Evolutionary conservation across 1,140 invertebrate species (phyloP).

Genomic region (Drosophila sproati): DNA sequence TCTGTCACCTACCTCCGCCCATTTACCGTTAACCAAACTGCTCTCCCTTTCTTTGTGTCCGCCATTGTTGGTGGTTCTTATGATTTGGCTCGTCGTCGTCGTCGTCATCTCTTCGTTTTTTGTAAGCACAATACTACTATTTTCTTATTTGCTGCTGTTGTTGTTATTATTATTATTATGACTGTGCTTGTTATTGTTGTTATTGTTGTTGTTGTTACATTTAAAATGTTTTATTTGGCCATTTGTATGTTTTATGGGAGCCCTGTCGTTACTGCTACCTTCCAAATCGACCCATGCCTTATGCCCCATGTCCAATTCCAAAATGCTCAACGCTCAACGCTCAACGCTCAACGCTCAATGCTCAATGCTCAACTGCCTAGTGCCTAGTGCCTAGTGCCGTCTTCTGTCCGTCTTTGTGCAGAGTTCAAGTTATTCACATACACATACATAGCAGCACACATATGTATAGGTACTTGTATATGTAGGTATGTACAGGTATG

Average conservation of each 20-base stretch:
- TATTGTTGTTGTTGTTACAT: slow-evolving; percentile 69
- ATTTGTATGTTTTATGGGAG: slow-evolving; percentile 83
- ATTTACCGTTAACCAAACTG: too few species aligned
- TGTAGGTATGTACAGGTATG: too few species aligned
- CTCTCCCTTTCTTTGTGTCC: slow-evolving; percentile 17
- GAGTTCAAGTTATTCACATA: neutral
- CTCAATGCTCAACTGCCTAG: neutral
- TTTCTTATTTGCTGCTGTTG: slow-evolving; percentile 59
- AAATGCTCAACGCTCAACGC: neutral
- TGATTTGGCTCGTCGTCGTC: slow-evolving; percentile 16
- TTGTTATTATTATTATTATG: slow-evolving; percentile 33
- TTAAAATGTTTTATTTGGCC: slow-evolving; percentile 83
- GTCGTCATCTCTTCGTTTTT: slow-evolving; percentile 17
- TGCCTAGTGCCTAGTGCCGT: neutral
- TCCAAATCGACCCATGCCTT: slow-evolving; percentile 1
- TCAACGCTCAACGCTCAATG: neutral
- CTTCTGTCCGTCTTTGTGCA: neutral
- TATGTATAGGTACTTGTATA: too few species aligned
- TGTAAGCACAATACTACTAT: slow-evolving; percentile 79
- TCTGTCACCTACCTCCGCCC: too few species aligned
- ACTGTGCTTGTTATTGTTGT: slow-evolving; percentile 28
- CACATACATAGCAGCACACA: too few species aligned
- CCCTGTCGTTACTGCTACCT: slow-evolving; percentile 63
- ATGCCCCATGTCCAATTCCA: neutral
- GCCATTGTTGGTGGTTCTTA: slow-evolving; percentile 31